A percentile compares a stretch with the other conserved stretches of the same genome.
Conservation (phyloP, 1,140 invertebrate genomes). For the Ostrea edulis region DNA sequence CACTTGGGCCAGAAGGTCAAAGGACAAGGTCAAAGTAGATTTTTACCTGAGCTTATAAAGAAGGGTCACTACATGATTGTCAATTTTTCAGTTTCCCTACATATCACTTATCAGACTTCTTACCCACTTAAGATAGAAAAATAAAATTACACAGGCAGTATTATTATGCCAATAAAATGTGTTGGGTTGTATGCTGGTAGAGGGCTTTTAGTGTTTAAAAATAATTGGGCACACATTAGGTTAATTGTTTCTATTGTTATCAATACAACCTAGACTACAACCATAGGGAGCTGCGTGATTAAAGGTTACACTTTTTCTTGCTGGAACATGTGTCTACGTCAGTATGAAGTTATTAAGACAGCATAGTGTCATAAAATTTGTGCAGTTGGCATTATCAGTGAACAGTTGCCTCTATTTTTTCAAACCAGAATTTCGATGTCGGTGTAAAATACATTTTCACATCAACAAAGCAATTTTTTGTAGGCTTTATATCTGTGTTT, state of each 20-base stretch:
- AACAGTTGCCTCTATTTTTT: background rate
- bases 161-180: background rate
- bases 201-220: constrained; percentile 1
- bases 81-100: background rate
- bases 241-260: constrained; percentile 33
- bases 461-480: background rate
- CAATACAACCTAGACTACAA: background rate
- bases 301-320: background rate
- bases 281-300: background rate
- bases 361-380: constrained; percentile 10
- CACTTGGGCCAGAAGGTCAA: no score
- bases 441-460: background rate
- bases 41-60: no score
- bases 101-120: background rate
- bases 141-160: background rate
- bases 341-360: constrained; percentile 14
- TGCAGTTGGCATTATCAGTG: constrained; percentile 22
- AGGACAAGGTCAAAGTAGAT: no score
- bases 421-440: background rate
- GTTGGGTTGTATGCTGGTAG: background rate
- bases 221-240: constrained; percentile 26
- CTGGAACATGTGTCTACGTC: constrained; percentile 24
- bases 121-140: background rate
- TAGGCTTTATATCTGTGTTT: background rate
- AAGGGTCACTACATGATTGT: no score